Evolutionary conservation across 2,113 vertebrate species (phyloP).

Genomic region (human): GRCh38 chr3:146806001-146806500

Average conservation of each 20-base stretch:
- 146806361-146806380: slow-evolving; percentile 49
- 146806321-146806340: slow-evolving; percentile 51
- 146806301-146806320: slow-evolving; percentile 64
- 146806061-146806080: background rate
- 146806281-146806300: slow-evolving; percentile 36
- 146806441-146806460: slow-evolving; percentile 1
- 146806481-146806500: background rate
- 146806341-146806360: slow-evolving; percentile 40
- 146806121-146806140: background rate
- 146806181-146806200: background rate
- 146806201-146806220: background rate
- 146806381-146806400: slow-evolving; percentile 36
- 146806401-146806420: background rate
- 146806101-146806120: background rate
- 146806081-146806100: background rate
- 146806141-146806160: background rate
- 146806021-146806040: background rate
- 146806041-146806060: background rate
- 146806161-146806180: background rate
- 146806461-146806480: background rate
- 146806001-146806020: background rate
- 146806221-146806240: background rate
- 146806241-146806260: background rate
- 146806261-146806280: slow-evolving; percentile 46
- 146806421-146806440: background rate